These are phyloP conservation scores for Tanypteryx hageni DNA, from an alignment of 2,888 invertebrate species.

Conservation along the genomic window DNA sequence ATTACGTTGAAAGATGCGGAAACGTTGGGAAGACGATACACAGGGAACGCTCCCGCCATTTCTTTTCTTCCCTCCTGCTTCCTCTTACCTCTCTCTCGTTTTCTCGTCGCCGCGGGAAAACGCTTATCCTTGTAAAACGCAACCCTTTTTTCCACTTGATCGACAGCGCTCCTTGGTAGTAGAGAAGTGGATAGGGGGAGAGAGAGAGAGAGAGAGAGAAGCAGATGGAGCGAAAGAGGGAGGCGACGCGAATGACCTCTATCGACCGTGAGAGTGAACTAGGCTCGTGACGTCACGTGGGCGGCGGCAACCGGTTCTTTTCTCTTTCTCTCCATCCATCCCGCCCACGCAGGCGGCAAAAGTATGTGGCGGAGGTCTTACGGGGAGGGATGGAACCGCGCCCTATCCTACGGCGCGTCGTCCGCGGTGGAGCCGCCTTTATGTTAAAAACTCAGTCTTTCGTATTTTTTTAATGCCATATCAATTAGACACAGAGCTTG, in stretches of 20 bases:
- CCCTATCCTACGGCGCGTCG: too few relatives aligned
- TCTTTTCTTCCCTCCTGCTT: neutral
- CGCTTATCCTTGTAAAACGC: neutral
- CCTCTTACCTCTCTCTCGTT: neutral
- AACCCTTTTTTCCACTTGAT: neutral
- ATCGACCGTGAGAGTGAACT: conserved; percentile 26
- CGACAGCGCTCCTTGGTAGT: neutral
- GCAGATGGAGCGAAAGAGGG: neutral
- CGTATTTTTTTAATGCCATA: too few relatives aligned
- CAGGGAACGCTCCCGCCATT: neutral
- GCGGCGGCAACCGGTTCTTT: conserved; percentile 19
- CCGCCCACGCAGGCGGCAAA: too few relatives aligned
- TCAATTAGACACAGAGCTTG: too few relatives aligned
- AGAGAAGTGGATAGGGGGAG: too few relatives aligned
- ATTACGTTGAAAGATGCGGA: neutral
- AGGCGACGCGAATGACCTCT: conserved; percentile 32
- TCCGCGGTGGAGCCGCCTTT: too few relatives aligned
- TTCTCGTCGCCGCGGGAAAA: neutral
- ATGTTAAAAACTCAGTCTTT: too few relatives aligned
- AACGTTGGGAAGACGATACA: neutral
- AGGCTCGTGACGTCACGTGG: conserved; percentile 2
- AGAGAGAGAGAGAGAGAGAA: neutral
- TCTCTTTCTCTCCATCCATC: neutral
- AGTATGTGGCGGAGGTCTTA: too few relatives aligned
- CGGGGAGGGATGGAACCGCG: too few relatives aligned